These are phyloP conservation scores for Struthidea cinerea DNA, from an alignment of 2,113 vertebrate species.

Conservation along the genomic window DNA sequence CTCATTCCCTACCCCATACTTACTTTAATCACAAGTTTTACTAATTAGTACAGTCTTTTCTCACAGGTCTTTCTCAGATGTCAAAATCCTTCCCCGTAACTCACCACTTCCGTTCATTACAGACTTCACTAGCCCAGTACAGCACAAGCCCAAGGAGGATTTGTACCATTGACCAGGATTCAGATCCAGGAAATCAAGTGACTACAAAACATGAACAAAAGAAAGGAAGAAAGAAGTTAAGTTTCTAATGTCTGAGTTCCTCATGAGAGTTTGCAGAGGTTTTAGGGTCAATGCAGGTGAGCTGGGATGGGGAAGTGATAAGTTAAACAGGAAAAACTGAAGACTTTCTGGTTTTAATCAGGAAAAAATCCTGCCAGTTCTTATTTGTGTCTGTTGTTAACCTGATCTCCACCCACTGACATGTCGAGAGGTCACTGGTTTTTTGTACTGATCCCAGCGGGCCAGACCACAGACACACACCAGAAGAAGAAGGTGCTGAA, in stretches of 20 bases:
- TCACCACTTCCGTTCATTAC: neutral
- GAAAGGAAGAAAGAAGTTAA: neutral
- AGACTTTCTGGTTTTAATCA: neutral
- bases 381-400: neutral
- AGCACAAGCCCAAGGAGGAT: neutral
- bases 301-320: rapidly evolving
- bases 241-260: neutral
- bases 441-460: neutral
- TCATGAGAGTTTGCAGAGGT: neutral
- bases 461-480: neutral
- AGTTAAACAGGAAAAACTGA: neutral
- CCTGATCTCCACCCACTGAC: neutral
- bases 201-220: neutral
- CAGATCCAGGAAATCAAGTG: neutral
- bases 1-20: neutral
- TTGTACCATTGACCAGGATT: neutral
- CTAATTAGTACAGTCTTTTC: neutral
- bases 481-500: neutral
- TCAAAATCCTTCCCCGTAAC: neutral
- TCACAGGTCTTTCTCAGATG: neutral
- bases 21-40: slow-evolving; percentile 9
- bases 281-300: neutral
- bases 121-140: neutral
- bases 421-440: neutral
- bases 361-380: neutral